Percentiles rank a stretch among this genome's conserved stretches.
phyloP scores from a whole-genome alignment of 2,797 vertebrate species.

The Decapterus maruadsi region DNA sequence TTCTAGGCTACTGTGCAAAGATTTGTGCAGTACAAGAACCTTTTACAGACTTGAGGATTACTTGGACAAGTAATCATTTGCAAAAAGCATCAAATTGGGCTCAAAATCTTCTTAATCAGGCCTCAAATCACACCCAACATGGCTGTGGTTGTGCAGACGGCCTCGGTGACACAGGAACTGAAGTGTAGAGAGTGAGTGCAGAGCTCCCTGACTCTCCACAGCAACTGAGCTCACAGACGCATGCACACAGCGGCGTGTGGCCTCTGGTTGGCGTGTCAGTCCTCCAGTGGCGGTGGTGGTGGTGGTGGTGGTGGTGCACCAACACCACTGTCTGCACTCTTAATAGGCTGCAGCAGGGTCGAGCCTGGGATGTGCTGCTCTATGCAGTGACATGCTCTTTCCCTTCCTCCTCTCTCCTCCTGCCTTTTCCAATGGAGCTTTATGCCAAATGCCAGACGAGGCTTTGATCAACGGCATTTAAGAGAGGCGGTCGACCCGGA shows the following conservation, averaged over 20 bases:
- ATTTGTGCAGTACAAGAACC: too few relatives aligned
- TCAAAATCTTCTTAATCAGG: too few relatives aligned
- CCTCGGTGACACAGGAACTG: slow-evolving; percentile 1
- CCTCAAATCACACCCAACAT: too few relatives aligned
- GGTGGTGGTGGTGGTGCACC: background rate
- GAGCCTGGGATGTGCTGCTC: slow-evolving; percentile 41
- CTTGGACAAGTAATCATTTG: too few relatives aligned
- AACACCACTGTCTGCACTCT: slow-evolving; percentile 46
- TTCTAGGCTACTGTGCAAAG: too few relatives aligned
- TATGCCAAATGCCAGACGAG: slow-evolving; percentile 54
- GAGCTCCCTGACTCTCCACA: slow-evolving; percentile 20
- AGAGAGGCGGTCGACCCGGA: slow-evolving; percentile 38
- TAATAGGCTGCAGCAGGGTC: slow-evolving; percentile 55
- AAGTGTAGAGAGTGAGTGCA: slow-evolving; percentile 13
- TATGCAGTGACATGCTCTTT: slow-evolving; percentile 37
- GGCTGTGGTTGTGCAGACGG: too few relatives aligned
- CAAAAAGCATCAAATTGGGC: too few relatives aligned
- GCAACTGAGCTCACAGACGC: slow-evolving; percentile 27
- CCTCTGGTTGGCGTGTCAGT: slow-evolving; percentile 43
- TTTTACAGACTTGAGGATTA: too few relatives aligned
- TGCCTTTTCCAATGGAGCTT: slow-evolving; percentile 60
- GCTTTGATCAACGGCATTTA: slow-evolving; percentile 69
- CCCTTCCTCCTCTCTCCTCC: slow-evolving; percentile 27
- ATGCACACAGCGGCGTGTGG: slow-evolving; percentile 31
- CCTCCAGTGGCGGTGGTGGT: slow-evolving; percentile 6